Evolutionary conservation across 2,888 invertebrate genomes (phyloP), one percentile per base, ranked within the genome.

Genomic region (Pterobdella sp.): DNA sequence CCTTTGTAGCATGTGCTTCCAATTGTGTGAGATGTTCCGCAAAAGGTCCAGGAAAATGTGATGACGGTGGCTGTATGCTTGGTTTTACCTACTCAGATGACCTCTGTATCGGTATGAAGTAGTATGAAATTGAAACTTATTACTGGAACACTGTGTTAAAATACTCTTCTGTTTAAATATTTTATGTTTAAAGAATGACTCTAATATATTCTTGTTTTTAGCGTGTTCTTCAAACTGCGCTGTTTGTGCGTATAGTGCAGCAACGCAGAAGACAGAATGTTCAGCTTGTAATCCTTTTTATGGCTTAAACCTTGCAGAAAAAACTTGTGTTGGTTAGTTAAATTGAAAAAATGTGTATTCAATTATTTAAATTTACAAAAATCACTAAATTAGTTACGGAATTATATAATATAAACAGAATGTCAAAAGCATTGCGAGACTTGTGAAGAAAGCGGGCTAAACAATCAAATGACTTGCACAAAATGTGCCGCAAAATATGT

Each of bases 171-270:
- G 42, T 42, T 18, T 42, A 42, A 7, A 42, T 42, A 42, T 18
- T 7, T 18, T 42, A 14, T 42, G 7, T 7, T 42, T 42, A 14
- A 63, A 7, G n/a, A 14, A 26, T 63, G 63, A 10, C 31, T 29
- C n/a, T n/a, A n/a, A n/a, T n/a, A n/a, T n/a, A n/a, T n/a, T n/a
- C n/a, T n/a, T n/a, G n/a, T n/a, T n/a, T n/a, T 22, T 71, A 76
- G 76, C 65, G 18, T 76, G 76, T 49, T 75, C 76, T 22, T 18
- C 67, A 2, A 68, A 76, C 66, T 76, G 76, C 64, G 36, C 65
- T 7, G 29, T 49, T n/a, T 76, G 76, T 64, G 72, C 73, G 1
- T 72, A 64, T 73, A 76, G 68, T 34, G 34, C 73, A 29, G 42
- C 64, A 22, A 68, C 52, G n/a, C 42, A 69, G 14, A 29, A 65